These are phyloP conservation scores for Alectura lathami DNA, from an alignment of 2,113 vertebrate species.

Conservation along the genomic window DNA sequence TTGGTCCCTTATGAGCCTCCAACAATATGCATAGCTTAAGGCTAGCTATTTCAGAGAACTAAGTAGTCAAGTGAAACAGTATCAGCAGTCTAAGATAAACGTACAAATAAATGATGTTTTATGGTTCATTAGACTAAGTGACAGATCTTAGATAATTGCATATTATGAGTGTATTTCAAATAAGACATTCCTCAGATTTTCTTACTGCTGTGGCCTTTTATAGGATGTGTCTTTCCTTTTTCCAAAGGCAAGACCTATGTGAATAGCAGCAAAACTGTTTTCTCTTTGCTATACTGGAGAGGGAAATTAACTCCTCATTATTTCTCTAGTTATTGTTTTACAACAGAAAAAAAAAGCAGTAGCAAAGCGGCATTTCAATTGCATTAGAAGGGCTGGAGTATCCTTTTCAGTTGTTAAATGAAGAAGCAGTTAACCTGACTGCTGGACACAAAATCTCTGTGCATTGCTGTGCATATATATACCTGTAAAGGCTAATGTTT, in stretches of 20 bases:
- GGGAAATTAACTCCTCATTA: neutral
- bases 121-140: neutral
- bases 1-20: neutral
- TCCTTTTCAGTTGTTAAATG: neutral
- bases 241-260: neutral
- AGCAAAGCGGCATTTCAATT: neutral
- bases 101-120: neutral
- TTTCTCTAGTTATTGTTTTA: neutral
- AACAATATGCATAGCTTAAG: neutral
- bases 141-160: neutral
- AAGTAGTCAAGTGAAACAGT: neutral
- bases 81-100: neutral
- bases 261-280: neutral
- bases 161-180: neutral
- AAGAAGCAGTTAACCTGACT: neutral
- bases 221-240: neutral
- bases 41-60: neutral
- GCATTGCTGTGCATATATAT: neutral
- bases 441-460: neutral
- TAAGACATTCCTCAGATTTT: neutral
- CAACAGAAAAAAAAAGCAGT: neutral
- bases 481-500: neutral
- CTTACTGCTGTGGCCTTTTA: neutral
- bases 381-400: neutral
- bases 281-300: neutral